Base-by-base conservation (phyloP, 2,888 invertebrate genomes). In the Dicroscelio sp. region DNA sequence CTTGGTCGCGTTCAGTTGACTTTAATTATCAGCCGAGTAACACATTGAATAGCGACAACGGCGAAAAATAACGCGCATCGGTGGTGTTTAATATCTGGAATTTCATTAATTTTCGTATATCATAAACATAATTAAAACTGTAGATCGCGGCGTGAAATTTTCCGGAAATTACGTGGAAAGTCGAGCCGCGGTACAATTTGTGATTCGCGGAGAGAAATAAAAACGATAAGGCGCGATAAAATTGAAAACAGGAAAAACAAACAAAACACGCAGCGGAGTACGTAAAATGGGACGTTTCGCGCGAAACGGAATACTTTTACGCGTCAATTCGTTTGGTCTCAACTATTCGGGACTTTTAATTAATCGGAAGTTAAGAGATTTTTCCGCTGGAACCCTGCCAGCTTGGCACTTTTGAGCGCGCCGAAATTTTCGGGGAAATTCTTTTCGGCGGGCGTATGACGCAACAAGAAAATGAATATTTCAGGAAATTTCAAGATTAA, bases 401-500 rank as follows among this genome's bases (percentile, higher is more conserved):
- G n/a, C n/a, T n/a, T n/a, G n/a, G n/a, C n/a, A n/a, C n/a, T n/a
- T n/a, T n/a, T n/a, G n/a, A n/a, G n/a, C n/a, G n/a, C n/a, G n/a
- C 6, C 27, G 8, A 43, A 43, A 43, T 43, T 43, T 43, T 43
- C 43, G 10, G 8, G 10, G 43, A 43, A 43, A 43, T 43, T 43
- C 8, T 43, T 43, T 43, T 43, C 43, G 10, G 30, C 30, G 17
- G 12, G 25, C 6, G 6, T 55, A 80, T 75, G 75, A 75, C 76
- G 48, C 33, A n/a, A n/a, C n/a, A n/a, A n/a, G 17, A 38, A 73
- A 79, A 52, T 79, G 52, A 86, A 69, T 86, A 80, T 78, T 79
- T 76, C 60, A 79, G 27, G 35, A 52, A 78, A 87, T 90, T 90
- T 84, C 71, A 79, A 87, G 78, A 63, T 31, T 73, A 85, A 94